Evolutionary conservation across 2,888 invertebrate species (phyloP), one percentile per base, ranked within the genome.

Genomic region (Palloptera scutellata): DNA sequence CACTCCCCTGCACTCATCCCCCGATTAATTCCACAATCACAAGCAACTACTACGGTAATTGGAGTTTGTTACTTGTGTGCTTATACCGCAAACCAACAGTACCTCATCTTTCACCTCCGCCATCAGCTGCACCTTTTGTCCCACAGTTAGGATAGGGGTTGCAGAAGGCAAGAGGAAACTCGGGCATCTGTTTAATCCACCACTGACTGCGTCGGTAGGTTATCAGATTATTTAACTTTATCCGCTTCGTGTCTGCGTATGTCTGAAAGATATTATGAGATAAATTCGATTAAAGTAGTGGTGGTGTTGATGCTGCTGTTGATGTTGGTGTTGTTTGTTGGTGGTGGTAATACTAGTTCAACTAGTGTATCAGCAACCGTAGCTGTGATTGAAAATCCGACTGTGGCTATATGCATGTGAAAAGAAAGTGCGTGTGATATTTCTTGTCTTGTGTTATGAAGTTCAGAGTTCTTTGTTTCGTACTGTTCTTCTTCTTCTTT

Each of bases 201-300:
- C 70, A 68, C 67, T 68, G 72, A 71, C 70, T 71, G 69, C 53
- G 30, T 30, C 30, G 66, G 68, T 61, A 71, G 71, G 71, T 82
- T 82, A 81, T 81, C 74, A 78, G 79, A 82, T 82, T 81, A 77
- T 76, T 79, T 78, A 81, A 82, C 79, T 81, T 81, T 78, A 76
- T 78, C 69, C 75, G 76, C 74, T 74, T 72, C 72, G 70, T 74
- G 72, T 74, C 72, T 73, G 71, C 69, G 66, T 76, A 75, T 78
- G 79, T 79, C 80, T 80, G 77, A 74, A 78, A 78, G 77, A 78
- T 76, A 79, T 81, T 80, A 80, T 77, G 78, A 76, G 77, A 79
- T 77, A 73, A 79, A 81, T 81, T 81, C 78, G 81, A 82, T 81
- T 81, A 82, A 78, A 77, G 74, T 77, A 78, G 81, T 74, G 79